phyloP scores from a whole-genome alignment of 2,113 vertebrate genomes.

The Alligator sinensis region DNA sequence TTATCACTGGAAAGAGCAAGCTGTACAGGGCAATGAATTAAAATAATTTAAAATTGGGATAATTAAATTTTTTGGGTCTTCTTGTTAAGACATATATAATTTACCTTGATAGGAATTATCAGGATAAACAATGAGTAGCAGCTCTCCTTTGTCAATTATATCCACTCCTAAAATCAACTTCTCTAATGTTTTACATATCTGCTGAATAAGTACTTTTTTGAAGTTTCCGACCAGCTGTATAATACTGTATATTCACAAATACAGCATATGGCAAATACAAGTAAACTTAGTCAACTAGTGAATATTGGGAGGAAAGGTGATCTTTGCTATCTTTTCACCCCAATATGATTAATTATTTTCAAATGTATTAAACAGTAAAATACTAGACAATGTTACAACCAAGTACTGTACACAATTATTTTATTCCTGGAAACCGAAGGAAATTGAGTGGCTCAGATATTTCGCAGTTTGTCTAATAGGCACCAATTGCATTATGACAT shows the following conservation, averaged over 20 bases:
- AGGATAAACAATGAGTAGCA: background rate
- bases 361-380: background rate
- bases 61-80: background rate
- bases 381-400: background rate
- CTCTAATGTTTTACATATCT: background rate
- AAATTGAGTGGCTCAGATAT: background rate
- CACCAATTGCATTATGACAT: background rate
- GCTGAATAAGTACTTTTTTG: background rate
- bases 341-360: background rate
- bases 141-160: background rate
- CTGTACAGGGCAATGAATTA: conserved; percentile 72
- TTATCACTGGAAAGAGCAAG: conserved; percentile 96
- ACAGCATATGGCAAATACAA: background rate
- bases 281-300: background rate
- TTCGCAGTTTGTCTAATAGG: background rate
- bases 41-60: background rate
- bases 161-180: background rate
- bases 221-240: background rate
- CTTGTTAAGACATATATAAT: background rate
- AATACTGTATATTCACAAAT: background rate
- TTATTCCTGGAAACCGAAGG: background rate
- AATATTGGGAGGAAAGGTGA: no score
- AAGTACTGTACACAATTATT: background rate
- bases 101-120: background rate
- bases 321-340: background rate